A percentile compares a stretch with the other conserved stretches of the same genome.
These are phyloP conservation scores for Gastracanthus pulcherrimus DNA, from an alignment of 2,888 invertebrate genomes.

Conservation along the genomic window DNA sequence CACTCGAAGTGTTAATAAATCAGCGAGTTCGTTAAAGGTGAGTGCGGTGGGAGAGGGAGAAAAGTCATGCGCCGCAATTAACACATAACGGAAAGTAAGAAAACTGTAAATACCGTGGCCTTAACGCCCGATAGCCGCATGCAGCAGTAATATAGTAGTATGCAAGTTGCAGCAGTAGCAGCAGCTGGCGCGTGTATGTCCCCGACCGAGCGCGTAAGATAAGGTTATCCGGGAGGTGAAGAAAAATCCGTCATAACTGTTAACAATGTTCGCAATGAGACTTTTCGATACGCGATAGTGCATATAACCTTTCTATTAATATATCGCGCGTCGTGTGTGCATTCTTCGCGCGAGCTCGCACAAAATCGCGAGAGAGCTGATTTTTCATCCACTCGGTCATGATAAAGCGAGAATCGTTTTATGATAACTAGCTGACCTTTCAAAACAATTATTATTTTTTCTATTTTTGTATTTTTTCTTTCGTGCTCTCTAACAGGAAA, in stretches of 20 bases:
- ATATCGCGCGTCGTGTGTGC: neutral
- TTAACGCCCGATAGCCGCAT: conserved; percentile 24
- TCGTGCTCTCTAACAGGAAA: too few species aligned
- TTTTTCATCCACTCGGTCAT: too few species aligned
- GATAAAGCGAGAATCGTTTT: conserved; percentile 7
- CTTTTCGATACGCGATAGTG: neutral
- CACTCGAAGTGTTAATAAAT: conserved; percentile 7
- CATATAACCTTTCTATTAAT: conserved; percentile 41
- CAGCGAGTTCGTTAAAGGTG: conserved; percentile 7
- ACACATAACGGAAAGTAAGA: conserved; percentile 32
- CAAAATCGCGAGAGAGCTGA: neutral
- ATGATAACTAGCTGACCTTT: neutral
- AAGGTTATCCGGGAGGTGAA: conserved; percentile 47
- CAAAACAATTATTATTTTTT: neutral
- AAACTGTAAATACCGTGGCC: conserved; percentile 35
- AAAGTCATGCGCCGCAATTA: conserved; percentile 27
- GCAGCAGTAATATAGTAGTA: too few species aligned
- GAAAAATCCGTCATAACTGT: conserved; percentile 51
- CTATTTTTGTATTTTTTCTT: neutral
- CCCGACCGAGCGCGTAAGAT: conserved; percentile 29
- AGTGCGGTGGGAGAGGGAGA: neutral
- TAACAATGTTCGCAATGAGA: conserved; percentile 26
- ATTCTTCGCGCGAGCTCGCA: neutral
- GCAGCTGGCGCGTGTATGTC: neutral
- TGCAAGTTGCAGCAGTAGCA: too few species aligned